These are phyloP conservation scores for Argentina silus DNA, from an alignment of 2,797 vertebrate species.

Conservation along the genomic window DNA sequence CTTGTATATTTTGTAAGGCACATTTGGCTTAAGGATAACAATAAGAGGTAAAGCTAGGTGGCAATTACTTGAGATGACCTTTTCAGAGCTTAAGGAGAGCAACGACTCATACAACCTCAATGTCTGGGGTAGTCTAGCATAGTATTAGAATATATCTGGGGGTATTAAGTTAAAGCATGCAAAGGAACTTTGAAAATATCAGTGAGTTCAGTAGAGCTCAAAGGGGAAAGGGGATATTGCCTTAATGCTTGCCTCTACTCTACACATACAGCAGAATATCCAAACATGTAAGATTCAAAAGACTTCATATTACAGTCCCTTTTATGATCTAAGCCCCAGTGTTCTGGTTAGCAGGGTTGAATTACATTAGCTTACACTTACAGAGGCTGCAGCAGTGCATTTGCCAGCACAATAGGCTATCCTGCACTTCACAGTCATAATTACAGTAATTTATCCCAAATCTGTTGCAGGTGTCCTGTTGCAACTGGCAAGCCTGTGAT, in stretches of 20 bases:
- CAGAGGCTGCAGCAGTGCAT: neutral
- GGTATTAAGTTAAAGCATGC: slow-evolving; percentile 20
- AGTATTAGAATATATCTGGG: slow-evolving; percentile 24
- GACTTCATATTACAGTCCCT: neutral
- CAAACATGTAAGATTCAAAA: neutral
- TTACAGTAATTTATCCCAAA: slow-evolving; percentile 39
- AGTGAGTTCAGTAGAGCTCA: neutral
- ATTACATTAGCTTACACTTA: neutral
- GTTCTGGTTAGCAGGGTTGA: neutral
- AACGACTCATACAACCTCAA: slow-evolving; percentile 24
- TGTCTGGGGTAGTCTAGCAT: slow-evolving; percentile 14
- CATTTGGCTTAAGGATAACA: slow-evolving; percentile 11
- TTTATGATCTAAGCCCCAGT: neutral
- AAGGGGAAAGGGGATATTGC: neutral
- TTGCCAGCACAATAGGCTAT: neutral
- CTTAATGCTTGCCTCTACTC: neutral
- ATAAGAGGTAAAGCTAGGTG: slow-evolving; percentile 22
- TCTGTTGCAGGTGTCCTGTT: slow-evolving; percentile 54
- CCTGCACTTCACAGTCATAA: slow-evolving; percentile 11
- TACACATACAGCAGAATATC: neutral
- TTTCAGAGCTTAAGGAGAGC: slow-evolving; percentile 25
- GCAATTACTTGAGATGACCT: slow-evolving; percentile 18
- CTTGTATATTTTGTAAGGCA: slow-evolving; percentile 4
- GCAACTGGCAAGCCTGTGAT: slow-evolving; percentile 16
- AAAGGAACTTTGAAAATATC: slow-evolving; percentile 4